A percentile compares a stretch with the other conserved stretches of the same genome.
phyloP scores from a whole-genome alignment of 1,140 invertebrate species.

The Cotesia vestalis region DNA sequence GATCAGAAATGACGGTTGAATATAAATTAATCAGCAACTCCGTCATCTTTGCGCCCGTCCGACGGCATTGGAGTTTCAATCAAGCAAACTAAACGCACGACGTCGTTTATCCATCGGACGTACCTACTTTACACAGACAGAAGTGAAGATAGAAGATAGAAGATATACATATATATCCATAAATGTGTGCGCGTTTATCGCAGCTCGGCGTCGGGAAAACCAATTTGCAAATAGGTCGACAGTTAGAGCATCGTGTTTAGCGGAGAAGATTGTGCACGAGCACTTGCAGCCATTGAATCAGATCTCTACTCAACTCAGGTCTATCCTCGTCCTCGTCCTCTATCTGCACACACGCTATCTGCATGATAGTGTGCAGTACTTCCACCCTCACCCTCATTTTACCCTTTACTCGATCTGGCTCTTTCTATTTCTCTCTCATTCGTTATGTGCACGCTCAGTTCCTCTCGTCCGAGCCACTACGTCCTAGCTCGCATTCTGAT shows the following conservation, averaged over 20 bases:
- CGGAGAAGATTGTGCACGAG: not conserved
- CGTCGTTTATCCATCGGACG: slow-evolving; percentile 40
- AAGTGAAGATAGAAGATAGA: not conserved
- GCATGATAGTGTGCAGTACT: not conserved
- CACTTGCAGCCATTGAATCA: slow-evolving; percentile 26
- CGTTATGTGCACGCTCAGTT: not conserved
- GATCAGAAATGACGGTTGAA: slow-evolving; percentile 24
- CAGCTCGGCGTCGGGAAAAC: slow-evolving; percentile 35
- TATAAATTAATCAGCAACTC: slow-evolving; percentile 27
- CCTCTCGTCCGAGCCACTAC: too few relatives aligned
- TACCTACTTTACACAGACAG: not conserved
- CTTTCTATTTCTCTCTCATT: slow-evolving; percentile 20
- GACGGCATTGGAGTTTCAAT: slow-evolving; percentile 41
- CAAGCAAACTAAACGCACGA: slow-evolving; percentile 39
- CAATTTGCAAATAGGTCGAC: slow-evolving; percentile 45
- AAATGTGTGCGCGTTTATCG: slow-evolving; percentile 26
- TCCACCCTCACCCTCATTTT: not conserved
- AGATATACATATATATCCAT: not conserved
- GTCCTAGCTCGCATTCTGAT: slow-evolving; percentile 17
- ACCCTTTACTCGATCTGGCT: not conserved
- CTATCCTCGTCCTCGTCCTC: not conserved
- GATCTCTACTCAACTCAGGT: slow-evolving; percentile 11
- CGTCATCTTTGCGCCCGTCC: slow-evolving; percentile 30
- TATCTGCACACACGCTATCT: too few relatives aligned
- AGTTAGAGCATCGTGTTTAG: slow-evolving; percentile 15